These are phyloP conservation scores for Tinamus major DNA, from an alignment of 2,797 vertebrate species.

Conservation along the genomic window DNA sequence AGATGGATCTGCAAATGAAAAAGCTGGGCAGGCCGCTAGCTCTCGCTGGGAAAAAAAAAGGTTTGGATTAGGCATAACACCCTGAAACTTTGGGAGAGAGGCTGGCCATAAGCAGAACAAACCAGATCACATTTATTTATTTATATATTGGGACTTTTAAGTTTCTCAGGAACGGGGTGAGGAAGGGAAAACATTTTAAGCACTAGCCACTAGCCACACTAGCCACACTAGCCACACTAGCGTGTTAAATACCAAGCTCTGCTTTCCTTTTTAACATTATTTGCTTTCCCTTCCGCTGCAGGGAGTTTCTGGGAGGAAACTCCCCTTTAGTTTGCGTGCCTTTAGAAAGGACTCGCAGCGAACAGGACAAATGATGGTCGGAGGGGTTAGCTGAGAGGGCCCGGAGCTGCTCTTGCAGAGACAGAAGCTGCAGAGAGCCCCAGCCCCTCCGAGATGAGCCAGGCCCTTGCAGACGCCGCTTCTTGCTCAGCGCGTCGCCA, in stretches of 20 bases:
- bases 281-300: neutral
- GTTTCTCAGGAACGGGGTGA: neutral
- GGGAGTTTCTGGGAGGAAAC: neutral
- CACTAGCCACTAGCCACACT: too few species aligned
- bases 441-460: neutral
- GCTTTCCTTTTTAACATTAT: neutral
- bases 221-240: too few species aligned
- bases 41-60: neutral
- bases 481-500: neutral
- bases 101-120: neutral
- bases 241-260: neutral
- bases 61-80: neutral
- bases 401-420: neutral
- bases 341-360: neutral
- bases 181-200: neutral
- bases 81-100: neutral
- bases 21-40: neutral
- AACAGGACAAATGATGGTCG: neutral
- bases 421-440: neutral
- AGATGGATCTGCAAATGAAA: neutral
- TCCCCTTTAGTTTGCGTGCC: neutral
- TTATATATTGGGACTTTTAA: constrained; percentile 13
- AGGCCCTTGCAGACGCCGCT: neutral
- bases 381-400: neutral
- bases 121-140: neutral